Base-by-base conservation (phyloP, 53 echinoderm and acorn worm species). In the Echinarachnius parma region DNA sequence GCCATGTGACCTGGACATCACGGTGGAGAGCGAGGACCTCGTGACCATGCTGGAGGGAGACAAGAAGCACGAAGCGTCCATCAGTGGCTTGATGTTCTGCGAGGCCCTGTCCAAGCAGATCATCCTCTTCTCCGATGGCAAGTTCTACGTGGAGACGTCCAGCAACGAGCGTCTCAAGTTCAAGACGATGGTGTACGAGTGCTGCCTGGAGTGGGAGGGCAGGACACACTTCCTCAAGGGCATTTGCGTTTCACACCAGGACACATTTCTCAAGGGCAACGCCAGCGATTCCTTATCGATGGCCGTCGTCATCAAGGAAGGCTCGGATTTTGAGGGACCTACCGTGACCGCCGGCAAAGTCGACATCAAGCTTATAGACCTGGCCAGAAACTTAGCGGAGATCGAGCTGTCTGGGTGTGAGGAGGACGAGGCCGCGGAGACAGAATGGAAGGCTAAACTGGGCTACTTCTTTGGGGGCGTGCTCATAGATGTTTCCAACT, bases 151-250 rank as follows among this genome's bases (percentile, higher is more conserved):
- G 9, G 61, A 75, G 21, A 34, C 61, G 7, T 59, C 80, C 20
- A 58, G 59, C 30, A 47, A 58, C 30, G 37, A 35, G 7, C 62
- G 28, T 29, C 53, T 80, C 5, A 59, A 80, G 18, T 71, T 80
- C 23, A 55, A 80, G 33, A 75, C 75, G 16, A 86, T 80, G 80
- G 29, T 86, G 9, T 86, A 86, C 75, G 69, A 80, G 31, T 75
- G 75, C 66, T 53, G 75, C 20, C 32, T 86, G 7, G 45, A 59
- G 7, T 80, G 80, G 36, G 64, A 60, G 14, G 86, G 75, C 0
- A 75, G 80, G 52, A 33, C 42, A 20, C 80, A 52, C 52, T 75
- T 30, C 64, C 75, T 86, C 18, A 62, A 86, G 22, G 86, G 86
- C 8, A 63, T 86, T 24, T 75, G 67, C 21, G 60, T 75, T 9